A percentile compares a stretch with the other conserved stretches of the same genome.
phyloP scores from a whole-genome alignment of 2,113 vertebrate species.

The Aix galericulata region DNA sequence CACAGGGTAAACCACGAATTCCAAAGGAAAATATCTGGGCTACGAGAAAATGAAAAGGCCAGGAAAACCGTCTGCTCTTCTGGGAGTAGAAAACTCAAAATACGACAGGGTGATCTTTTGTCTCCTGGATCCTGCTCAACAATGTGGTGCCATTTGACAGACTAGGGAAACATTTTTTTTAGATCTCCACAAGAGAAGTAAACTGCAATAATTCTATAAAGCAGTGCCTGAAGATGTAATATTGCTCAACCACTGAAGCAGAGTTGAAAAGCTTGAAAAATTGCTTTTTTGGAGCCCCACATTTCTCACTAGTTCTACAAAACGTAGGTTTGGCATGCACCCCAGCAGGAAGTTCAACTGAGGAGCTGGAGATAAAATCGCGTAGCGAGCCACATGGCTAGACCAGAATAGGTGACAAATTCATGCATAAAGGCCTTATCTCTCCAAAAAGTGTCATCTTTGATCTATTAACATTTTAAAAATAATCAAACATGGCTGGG shows the following conservation, averaged over 20 bases:
- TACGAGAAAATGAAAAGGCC: not conserved
- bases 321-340: rapidly evolving
- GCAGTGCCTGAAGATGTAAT: not conserved
- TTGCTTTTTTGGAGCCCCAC: not conserved
- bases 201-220: not conserved
- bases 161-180: not conserved
- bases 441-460: not conserved
- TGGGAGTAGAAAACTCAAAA: not conserved
- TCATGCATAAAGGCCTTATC: not conserved
- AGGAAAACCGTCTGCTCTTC: not conserved
- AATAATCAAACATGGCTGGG: not conserved
- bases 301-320: not conserved
- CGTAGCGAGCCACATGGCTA: not conserved
- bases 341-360: not conserved
- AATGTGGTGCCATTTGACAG: not conserved
- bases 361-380: not conserved
- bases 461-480: not conserved
- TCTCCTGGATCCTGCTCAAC: not conserved
- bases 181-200: not conserved
- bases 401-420: not conserved
- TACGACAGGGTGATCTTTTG: not conserved
- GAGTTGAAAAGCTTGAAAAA: not conserved
- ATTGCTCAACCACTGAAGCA: not conserved
- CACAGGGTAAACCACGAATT: not conserved
- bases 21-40: constrained; percentile 13